Conservation (phyloP, 2,113 vertebrate genomes). For the Oenanthe melanoleuca region DNA sequence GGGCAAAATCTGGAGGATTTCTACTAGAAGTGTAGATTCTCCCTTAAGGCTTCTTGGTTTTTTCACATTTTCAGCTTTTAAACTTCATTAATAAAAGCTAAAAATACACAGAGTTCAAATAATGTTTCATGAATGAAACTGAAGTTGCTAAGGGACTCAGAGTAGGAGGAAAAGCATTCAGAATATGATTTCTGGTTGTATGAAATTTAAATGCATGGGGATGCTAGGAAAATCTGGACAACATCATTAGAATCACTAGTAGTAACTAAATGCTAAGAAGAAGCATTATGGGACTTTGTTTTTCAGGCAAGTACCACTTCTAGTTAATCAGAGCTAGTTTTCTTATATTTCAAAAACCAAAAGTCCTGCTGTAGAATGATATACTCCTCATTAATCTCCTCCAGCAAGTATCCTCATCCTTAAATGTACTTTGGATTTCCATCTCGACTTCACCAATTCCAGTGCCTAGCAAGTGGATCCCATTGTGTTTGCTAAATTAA, state of each 20-base stretch:
- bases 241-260: neutral
- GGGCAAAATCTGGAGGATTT: neutral
- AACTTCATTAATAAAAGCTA: neutral
- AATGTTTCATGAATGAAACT: slow-evolving; percentile 16
- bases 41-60: neutral
- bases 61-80: neutral
- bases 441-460: neutral
- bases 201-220: neutral
- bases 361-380: neutral
- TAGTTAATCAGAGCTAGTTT: neutral
- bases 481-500: neutral
- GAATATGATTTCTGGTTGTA: neutral
- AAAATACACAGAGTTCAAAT: slow-evolving; percentile 23
- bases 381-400: neutral
- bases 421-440: neutral
- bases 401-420: neutral
- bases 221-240: neutral
- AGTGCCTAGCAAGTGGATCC: neutral
- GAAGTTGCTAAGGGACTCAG: neutral
- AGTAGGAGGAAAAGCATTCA: slow-evolving; percentile 7
- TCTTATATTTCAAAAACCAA: neutral
- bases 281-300: neutral
- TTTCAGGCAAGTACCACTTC: neutral
- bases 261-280: neutral
- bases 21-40: neutral